A percentile compares a stretch with the other conserved stretches of the same genome.
These are phyloP conservation scores for Siphlonurus alternatus DNA, from an alignment of 2,888 invertebrate genomes.

Conservation along the genomic window DNA sequence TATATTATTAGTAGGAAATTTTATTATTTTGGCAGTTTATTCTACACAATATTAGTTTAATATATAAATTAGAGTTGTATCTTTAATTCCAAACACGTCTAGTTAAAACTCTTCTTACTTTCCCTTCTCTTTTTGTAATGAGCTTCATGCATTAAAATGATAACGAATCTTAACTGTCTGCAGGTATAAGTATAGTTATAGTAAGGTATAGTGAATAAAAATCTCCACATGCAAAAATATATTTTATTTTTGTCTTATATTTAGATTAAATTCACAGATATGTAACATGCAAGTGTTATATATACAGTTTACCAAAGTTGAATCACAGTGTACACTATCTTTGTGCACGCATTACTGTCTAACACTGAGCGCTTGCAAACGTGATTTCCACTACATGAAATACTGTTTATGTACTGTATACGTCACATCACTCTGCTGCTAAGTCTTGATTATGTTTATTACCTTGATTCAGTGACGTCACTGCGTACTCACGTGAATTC, in stretches of 20 bases:
- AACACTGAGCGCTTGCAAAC: neutral
- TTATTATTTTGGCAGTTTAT: no score
- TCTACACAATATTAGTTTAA: no score
- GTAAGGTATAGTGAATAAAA: neutral
- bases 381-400: neutral
- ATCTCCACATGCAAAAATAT: neutral
- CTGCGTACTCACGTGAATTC: neutral
- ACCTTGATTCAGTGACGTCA: neutral
- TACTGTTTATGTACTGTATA: neutral
- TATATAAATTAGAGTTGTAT: no score
- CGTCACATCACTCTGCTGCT: neutral
- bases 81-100: no score
- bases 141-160: no score
- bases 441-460: neutral
- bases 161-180: no score
- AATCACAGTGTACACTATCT: neutral
- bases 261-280: neutral
- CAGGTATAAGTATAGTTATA: no score
- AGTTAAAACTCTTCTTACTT: no score
- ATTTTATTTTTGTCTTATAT: neutral
- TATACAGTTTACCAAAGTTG: neutral
- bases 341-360: neutral
- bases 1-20: no score
- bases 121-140: no score
- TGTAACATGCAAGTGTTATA: neutral